Conservation (phyloP, 2,888 invertebrate genomes). For the Ctenicera cuprea region DNA sequence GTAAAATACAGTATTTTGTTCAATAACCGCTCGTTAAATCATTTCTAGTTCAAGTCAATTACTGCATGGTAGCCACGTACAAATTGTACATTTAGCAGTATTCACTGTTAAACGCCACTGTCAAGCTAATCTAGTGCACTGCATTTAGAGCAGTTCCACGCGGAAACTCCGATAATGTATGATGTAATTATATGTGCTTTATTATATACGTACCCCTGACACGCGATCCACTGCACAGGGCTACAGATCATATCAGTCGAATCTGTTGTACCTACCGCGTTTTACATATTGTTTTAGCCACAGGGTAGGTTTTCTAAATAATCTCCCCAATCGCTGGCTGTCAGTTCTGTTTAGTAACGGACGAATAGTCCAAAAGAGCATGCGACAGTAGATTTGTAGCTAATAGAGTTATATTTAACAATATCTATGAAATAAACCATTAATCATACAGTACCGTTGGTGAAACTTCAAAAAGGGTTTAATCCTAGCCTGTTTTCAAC, state of each 20-base stretch:
- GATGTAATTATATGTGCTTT: conserved; percentile 56
- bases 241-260: conserved; percentile 39
- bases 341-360: background rate
- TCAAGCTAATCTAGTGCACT: conserved; percentile 50
- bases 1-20: background rate
- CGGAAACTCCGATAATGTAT: conserved; percentile 56
- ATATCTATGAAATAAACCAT: background rate
- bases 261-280: conserved; percentile 37
- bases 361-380: background rate
- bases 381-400: conserved; percentile 14
- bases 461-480: background rate
- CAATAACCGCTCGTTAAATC: conserved; percentile 32
- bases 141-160: conserved; percentile 53
- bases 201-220: conserved; percentile 53
- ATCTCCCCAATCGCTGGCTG: conserved; percentile 12
- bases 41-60: conserved; percentile 46
- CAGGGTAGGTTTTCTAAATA: conserved; percentile 23
- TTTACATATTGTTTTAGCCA: conserved; percentile 36
- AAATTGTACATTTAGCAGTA: conserved; percentile 54
- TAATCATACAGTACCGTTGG: background rate
- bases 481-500: background rate
- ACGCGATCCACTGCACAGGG: conserved; percentile 48
- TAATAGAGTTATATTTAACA: background rate
- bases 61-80: conserved; percentile 40
- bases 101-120: conserved; percentile 48